Conservation (phyloP, 2,888 invertebrate genomes). For the Cheilosia scutellata region DNA sequence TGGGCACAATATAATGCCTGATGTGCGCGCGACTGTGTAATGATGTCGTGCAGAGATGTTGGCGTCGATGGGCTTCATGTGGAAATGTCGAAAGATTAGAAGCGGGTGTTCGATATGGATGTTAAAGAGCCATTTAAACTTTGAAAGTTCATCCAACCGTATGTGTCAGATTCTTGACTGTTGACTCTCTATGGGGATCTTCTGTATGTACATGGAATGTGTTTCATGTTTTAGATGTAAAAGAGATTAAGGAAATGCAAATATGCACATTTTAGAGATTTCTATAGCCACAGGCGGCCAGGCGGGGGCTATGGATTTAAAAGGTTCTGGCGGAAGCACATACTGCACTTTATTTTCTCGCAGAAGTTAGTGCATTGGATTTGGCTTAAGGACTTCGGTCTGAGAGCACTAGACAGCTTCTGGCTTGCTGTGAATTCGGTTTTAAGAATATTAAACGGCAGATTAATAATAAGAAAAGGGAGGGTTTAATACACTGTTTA, state of each 20-base stretch:
- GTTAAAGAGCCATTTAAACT: constrained; percentile 69
- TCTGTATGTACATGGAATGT: constrained; percentile 54
- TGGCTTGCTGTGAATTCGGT: no score
- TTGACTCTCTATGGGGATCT: constrained; percentile 44
- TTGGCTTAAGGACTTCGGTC: no score
- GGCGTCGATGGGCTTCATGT: constrained; percentile 72
- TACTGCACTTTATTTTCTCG: no score
- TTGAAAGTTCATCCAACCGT: constrained; percentile 72
- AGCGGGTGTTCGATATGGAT: constrained; percentile 63
- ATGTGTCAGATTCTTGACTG: constrained; percentile 32
- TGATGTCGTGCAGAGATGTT: constrained; percentile 75
- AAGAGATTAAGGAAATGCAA: constrained; percentile 35
- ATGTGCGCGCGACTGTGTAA: constrained; percentile 51
- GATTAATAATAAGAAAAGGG: no score
- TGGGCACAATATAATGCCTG: no score
- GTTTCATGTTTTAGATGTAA: constrained; percentile 55
- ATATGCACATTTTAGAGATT: background rate
- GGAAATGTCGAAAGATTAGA: constrained; percentile 74
- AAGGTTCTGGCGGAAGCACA: no score
- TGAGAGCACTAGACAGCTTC: no score
- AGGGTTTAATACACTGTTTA: no score
- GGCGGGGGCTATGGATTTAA: no score
- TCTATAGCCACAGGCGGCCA: constrained; percentile 14
- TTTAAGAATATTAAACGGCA: no score
- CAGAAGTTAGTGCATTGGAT: no score